Evolutionary conservation across 2,888 invertebrate species (phyloP), one percentile per base, ranked within the genome.

Genomic region (Bimastos eiseni): DNA sequence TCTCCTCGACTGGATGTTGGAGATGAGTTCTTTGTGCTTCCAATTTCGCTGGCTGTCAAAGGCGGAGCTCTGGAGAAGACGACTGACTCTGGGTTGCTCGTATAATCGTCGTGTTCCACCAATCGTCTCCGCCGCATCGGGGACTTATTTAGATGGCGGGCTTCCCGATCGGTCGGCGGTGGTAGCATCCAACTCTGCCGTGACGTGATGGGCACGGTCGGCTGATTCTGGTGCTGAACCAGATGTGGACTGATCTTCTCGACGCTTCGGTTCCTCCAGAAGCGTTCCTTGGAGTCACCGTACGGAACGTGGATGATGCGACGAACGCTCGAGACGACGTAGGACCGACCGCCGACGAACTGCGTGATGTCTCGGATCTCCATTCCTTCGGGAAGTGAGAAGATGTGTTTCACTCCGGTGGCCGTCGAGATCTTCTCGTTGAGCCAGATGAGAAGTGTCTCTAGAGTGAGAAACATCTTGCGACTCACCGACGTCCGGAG

Each of bases 291-390:
- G 36, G 93, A 93, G 41, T 93, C 92, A 1, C 94, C 94, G 91
- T 94, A 94, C 17, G 92, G 91, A 5, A 93, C 92, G 30, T 91
- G 93, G 17, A 98, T 97, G 95, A 98, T 98, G 24, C 97, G 97
- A 95, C 97, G 97, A 94, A 97, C 97, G 11, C 98, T 98, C 19
- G 98, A 98, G 83, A 98, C 98, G 92, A 98, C 98, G 95, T 98
- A 98, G 19, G 97, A 97, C 34, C 98, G 93, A 97, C 98, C 95
- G n/a, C 89, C 89, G 44, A 89, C 89, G 88, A 95, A 93, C 36
- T 94, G 93, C 13, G 92, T 93, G 11, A 95, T 91, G 36, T 93
- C 93, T 24, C 97, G 97, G 94, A 98, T 97, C 37, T 89, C 89
- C 93, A 97, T 97, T 0, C 98, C 98, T 24, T 91, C 90, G 92